A percentile compares a stretch with the other conserved stretches of the same genome.
These are phyloP conservation scores for Tachysurus vachellii DNA, from an alignment of 2,113 vertebrate genomes.

Conservation along the genomic window DNA sequence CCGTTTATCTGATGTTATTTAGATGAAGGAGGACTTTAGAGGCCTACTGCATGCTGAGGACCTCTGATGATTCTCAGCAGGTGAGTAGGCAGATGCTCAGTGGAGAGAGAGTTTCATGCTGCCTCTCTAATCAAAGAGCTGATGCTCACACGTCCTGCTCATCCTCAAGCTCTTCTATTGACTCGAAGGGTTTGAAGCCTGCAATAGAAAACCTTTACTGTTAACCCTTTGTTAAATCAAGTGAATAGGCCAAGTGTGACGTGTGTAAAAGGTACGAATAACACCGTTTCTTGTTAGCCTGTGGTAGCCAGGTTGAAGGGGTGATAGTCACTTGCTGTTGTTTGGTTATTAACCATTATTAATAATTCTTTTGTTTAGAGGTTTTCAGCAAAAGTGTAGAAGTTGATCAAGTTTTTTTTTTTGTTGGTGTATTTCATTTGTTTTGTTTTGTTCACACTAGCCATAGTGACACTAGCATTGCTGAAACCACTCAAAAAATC, in stretches of 20 bases:
- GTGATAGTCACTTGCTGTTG: background rate
- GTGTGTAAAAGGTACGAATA: background rate
- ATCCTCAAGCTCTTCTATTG: slow-evolving; percentile 23
- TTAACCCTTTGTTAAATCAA: slow-evolving; percentile 20
- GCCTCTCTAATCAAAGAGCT: slow-evolving; percentile 44
- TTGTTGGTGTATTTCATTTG: background rate
- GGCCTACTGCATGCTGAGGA: slow-evolving; percentile 41
- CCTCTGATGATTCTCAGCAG: slow-evolving; percentile 41
- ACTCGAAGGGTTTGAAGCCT: background rate
- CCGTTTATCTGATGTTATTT: slow-evolving; percentile 44
- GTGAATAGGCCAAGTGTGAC: slow-evolving; percentile 6
- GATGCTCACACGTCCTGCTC: slow-evolving; percentile 16
- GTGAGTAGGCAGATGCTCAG: slow-evolving; percentile 31
- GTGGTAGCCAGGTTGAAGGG: background rate
- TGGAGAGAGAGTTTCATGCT: slow-evolving; percentile 26
- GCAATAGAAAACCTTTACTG: background rate
- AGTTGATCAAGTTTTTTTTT: background rate
- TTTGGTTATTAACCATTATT: background rate
- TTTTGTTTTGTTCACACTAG: background rate
- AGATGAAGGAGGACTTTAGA: slow-evolving; percentile 50
- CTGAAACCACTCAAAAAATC: background rate
- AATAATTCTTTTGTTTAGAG: background rate
- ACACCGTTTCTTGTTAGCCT: background rate
- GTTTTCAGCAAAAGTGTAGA: background rate
- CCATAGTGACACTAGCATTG: background rate